Percentiles rank a stretch among this genome's conserved stretches.
Evolutionary conservation across 2,888 invertebrate species (phyloP).

Genomic region (Nephrotoma flavescens): DNA sequence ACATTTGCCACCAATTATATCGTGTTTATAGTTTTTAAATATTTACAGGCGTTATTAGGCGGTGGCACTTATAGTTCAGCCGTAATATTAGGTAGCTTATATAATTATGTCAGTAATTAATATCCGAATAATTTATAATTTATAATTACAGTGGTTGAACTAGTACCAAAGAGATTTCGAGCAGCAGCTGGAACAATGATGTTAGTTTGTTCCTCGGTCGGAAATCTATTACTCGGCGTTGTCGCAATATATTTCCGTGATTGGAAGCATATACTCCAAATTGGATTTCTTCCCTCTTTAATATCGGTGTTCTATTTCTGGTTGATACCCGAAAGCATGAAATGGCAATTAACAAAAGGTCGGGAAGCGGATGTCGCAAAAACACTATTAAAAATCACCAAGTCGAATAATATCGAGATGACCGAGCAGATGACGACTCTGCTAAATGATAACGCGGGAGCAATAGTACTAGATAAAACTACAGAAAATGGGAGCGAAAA

Average conservation of each 20-base stretch:
- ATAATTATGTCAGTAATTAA: background rate
- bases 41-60: constrained; percentile 52
- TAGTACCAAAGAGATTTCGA: constrained; percentile 55
- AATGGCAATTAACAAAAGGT: constrained; percentile 57
- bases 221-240: constrained; percentile 49
- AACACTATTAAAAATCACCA: constrained; percentile 41
- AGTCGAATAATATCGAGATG: constrained; percentile 43
- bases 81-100: constrained; percentile 39
- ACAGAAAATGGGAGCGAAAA: background rate
- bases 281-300: constrained; percentile 50
- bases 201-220: constrained; percentile 53
- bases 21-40: constrained; percentile 54
- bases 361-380: constrained; percentile 35
- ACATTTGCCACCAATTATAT: constrained; percentile 54
- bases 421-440: constrained; percentile 22
- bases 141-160: constrained; percentile 47
- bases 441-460: background rate
- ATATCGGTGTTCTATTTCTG: constrained; percentile 51
- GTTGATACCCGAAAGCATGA: constrained; percentile 54
- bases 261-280: constrained; percentile 52
- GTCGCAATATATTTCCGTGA: constrained; percentile 49
- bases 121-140: background rate
- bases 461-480: background rate
- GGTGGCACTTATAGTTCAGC: constrained; percentile 57
- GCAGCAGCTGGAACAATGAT: constrained; percentile 56